These are phyloP conservation scores for Hoplias malabaricus DNA, from an alignment of 2,113 vertebrate genomes.

Conservation along the genomic window DNA sequence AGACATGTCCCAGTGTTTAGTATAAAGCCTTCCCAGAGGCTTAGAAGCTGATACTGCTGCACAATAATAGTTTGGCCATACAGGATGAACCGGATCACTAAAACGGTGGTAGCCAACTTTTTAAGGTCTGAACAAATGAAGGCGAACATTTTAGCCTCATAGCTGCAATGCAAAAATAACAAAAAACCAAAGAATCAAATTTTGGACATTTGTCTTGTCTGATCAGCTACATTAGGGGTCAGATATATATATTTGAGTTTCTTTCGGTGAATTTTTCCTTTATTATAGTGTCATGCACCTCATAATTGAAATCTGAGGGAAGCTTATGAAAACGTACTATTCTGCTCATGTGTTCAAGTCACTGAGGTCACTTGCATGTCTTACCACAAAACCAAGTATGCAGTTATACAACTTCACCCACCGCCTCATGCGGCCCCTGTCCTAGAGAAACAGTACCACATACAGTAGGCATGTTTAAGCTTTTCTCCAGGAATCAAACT, in stretches of 20 bases:
- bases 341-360: not conserved
- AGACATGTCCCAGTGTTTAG: no score
- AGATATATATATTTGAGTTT: not conserved
- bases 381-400: slow-evolving; percentile 14
- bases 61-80: no score
- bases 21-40: no score
- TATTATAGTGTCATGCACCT: not conserved
- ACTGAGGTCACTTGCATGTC: slow-evolving; percentile 1
- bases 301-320: not conserved
- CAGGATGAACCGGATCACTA: no score
- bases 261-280: not conserved
- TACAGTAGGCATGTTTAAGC: not conserved
- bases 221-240: not conserved
- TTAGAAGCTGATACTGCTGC: no score
- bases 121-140: no score
- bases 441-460: slow-evolving; percentile 26
- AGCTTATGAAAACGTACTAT: not conserved
- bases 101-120: no score
- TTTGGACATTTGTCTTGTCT: not conserved
- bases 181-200: not conserved
- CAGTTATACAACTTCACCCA: slow-evolving; percentile 3
- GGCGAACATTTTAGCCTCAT: not conserved
- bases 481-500: not conserved
- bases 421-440: not conserved
- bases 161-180: not conserved